A percentile compares a stretch with the other conserved stretches of the same genome.
Conservation (phyloP, 2,113 vertebrate genomes). For the Gnathonemus longibarbis region DNA sequence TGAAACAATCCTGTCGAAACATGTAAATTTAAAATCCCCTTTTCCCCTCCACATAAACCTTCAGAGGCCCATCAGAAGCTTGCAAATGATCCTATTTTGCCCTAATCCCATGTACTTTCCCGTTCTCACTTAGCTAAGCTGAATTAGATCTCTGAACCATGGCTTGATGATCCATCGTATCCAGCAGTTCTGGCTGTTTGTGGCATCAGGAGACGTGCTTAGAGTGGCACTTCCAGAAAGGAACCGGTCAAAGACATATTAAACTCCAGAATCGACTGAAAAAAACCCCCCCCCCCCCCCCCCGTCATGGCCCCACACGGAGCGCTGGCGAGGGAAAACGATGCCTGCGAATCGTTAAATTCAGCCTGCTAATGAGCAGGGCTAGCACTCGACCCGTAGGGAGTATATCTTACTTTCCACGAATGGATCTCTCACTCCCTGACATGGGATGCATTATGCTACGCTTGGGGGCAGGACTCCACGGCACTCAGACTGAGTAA, state of each 20-base stretch:
- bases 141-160: not conserved
- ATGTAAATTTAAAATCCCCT: not conserved
- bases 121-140: not conserved
- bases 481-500: slow-evolving; percentile 29
- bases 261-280: not conserved
- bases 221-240: not conserved
- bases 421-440: slow-evolving; percentile 5
- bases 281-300: not conserved
- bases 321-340: not conserved
- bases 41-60: not conserved
- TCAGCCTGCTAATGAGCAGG: slow-evolving; percentile 4
- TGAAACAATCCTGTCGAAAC: not conserved
- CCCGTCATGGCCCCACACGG: not conserved
- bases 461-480: slow-evolving; percentile 44
- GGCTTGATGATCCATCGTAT: not conserved
- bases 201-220: not conserved
- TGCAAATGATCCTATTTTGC: not conserved
- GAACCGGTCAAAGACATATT: not conserved
- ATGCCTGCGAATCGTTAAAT: slow-evolving; percentile 13
- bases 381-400: slow-evolving; percentile 3
- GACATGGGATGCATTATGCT: slow-evolving; percentile 23
- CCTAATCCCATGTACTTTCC: not conserved
- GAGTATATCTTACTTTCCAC: slow-evolving; percentile 30
- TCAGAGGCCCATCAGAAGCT: not conserved
- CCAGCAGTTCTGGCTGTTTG: not conserved